Base-by-base conservation (phyloP, 2,113 vertebrate species). In the Leptobrachium leishanense region DNA sequence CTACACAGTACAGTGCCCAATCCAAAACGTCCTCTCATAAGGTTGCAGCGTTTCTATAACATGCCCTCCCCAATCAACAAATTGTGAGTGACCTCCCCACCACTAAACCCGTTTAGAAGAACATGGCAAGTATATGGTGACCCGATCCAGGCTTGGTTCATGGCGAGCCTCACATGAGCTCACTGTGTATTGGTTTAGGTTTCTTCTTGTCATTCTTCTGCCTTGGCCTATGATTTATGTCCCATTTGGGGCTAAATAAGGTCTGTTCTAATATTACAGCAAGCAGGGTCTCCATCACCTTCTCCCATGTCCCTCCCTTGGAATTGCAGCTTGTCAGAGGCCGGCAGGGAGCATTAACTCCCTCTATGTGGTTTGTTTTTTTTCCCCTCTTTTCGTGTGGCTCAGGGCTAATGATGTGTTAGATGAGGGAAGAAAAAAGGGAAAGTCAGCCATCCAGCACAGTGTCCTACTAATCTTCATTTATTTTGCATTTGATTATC, bases 401-500 rank as follows among this genome's bases (percentile, higher is more conserved):
- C 95, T 96, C 92, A 86, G 83, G 93, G 90, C 96, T 96, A 98
- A 96, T 97, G 94, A 97, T 96, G 95, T 95, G 93, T 92, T 95
- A 96, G 94, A 80, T 80, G 68, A 71, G 72, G 41, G 59, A 80
- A 80, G 44, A 71, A 54, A 54, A 53, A 46, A 50, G 43, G 89
- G 93, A 95, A 95, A 96, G 92, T 94, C 88, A 90, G 90, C 89
- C 90, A 90, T 93, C 90, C 92, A 92, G 91, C 92, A 90, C 89
- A 84, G 87, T 92, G 95, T 96, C 95, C 95, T 94, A 94, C 90
- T 95, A 94, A 95, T 96, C 95, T 96, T 98, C 95, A 97, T 98
- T 95, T 96, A 96, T 97, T 97, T 97, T 98, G 95, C 96, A 99
- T 98, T 94, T 96, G 94, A 98, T 97, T 96, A 96, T 93, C 86